Base-by-base conservation (phyloP, 2,888 invertebrate genomes). In the Periphyllus acericola region DNA sequence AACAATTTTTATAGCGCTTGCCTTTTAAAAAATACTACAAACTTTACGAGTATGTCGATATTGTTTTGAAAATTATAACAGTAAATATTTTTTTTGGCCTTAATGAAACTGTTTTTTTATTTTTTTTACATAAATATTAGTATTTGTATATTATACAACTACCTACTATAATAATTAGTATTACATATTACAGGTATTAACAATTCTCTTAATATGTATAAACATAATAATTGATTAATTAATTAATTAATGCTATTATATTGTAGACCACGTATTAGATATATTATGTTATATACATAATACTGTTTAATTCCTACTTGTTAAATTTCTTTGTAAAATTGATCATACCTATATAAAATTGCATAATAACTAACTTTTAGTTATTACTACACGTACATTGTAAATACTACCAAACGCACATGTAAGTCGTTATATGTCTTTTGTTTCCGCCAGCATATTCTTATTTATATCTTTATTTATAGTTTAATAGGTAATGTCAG, bases 401-500 rank as follows among this genome's bases (percentile, higher is more conserved):
- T 74, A 74, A 6, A 21, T 36, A 74, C 19, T 36, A 34, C 34
- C 14, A 11, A 36, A 74, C 21, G 36, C 9, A 19, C 76, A 76
- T 25, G 32, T 17, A 46, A 76, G 25, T 25, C 25, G 66, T 68
- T 78, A 60, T 32, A 68, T 29, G 29, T 5, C 71, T 72, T 55
- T 74, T 66, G 74, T 81, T 87, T 87, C 87, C 87, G 74, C 87
- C 87, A 66, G 74, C 87, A 87, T 87, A 86, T 55, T 36, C 25
- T 79, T 78, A 76, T 76, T 46, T 46, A 46, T 46, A 46, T 46
- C 14, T 14, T 46, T 46, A 46, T 60, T 60, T 60, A 60, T 3
- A 60, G 21, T 25, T 21, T 21, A 46, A 76, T 78, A 34, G 29
- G n/a, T 46, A n/a, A 52, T 52, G 29, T 29, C 25, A 60, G 60